These are phyloP conservation scores for Heliconius melpomene DNA, from an alignment of 1,140 invertebrate genomes.

Conservation along the genomic window DNA sequence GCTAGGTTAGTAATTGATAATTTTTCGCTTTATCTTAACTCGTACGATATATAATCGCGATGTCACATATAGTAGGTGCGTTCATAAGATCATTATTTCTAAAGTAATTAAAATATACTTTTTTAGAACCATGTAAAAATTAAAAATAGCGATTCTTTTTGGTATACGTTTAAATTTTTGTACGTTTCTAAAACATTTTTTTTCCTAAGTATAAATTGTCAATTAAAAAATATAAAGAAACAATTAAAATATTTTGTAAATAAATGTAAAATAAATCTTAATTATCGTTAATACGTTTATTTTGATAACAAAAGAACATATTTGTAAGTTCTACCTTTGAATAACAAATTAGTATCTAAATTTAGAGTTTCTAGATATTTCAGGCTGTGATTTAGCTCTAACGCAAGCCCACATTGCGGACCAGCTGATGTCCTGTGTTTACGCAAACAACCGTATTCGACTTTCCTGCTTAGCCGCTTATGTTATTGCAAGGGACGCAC, in stretches of 20 bases:
- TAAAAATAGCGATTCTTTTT: no score
- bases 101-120: background rate
- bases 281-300: no score
- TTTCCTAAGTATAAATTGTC: no score
- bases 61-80: no score
- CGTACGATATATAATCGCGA: background rate
- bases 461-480: constrained; percentile 60
- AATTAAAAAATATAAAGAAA: no score
- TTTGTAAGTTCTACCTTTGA: background rate
- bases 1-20: background rate
- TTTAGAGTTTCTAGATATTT: background rate
- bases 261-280: background rate
- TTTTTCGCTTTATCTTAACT: background rate
- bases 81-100: background rate
- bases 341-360: background rate
- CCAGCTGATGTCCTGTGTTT: constrained; percentile 42
- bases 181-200: no score
- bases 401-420: constrained; percentile 30
- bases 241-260: background rate
- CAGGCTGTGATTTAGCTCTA: constrained; percentile 5
- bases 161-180: no score
- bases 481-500: constrained; percentile 52
- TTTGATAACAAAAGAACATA: no score
- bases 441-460: constrained; percentile 68
- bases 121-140: no score